Evolutionary conservation across 2,113 vertebrate genomes (phyloP).

Genomic region (Meles meles): DNA sequence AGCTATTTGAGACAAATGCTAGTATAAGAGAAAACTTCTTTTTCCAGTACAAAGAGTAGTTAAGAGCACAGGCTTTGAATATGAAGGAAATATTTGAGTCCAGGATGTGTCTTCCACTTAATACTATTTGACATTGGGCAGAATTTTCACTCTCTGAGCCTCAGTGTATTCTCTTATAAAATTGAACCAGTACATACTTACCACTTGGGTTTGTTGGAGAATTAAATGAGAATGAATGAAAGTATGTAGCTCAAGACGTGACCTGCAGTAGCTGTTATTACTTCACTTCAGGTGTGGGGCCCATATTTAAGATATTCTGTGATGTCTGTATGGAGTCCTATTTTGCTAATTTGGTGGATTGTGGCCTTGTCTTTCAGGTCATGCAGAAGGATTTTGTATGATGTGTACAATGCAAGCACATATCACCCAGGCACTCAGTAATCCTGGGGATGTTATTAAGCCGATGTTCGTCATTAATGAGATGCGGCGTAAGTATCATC

Average conservation of each 20-base stretch:
- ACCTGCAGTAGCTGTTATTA: neutral
- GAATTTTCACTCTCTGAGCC: neutral
- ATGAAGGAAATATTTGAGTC: neutral
- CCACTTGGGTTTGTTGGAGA: neutral
- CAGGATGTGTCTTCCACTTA: neutral
- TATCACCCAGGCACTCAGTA: conserved; percentile 92
- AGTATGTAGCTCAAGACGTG: neutral
- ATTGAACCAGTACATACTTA: neutral
- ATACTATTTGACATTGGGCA: neutral
- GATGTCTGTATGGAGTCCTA: neutral
- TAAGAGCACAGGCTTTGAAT: neutral
- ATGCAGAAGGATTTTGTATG: conserved; percentile 95
- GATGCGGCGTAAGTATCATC: conserved; percentile 88
- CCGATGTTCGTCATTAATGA: conserved; percentile 94
- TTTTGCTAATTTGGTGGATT: conserved; percentile 4
- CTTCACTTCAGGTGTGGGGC: neutral
- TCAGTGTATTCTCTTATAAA: neutral
- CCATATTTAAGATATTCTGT: neutral
- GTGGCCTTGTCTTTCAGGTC: conserved; percentile 82
- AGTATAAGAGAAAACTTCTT: neutral
- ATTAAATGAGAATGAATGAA: neutral
- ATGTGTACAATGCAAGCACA: conserved; percentile 98
- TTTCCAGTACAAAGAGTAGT: neutral
- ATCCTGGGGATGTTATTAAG: conserved; percentile 93
- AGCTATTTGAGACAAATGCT: neutral